phyloP scores from a whole-genome alignment of 2,113 vertebrate species.

The Labeo rohita region DNA sequence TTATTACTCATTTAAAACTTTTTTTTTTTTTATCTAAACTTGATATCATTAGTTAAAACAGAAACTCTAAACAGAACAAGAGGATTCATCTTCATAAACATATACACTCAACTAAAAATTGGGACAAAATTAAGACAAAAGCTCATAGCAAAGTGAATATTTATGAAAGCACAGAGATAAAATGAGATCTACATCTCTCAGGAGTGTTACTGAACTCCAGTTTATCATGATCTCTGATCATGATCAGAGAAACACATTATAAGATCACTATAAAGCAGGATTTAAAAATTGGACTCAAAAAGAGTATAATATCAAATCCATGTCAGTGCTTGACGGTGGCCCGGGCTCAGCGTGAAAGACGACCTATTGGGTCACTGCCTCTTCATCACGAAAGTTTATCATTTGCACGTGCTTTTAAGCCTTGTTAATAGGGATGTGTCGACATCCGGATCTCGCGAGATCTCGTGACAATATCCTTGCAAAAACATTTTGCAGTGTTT shows the following conservation, averaged over 20 bases:
- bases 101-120: not conserved
- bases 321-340: no score
- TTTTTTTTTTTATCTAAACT: not conserved
- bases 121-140: not conserved
- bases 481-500: no score
- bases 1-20: no score
- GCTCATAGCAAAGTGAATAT: not conserved
- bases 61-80: not conserved
- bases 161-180: not conserved
- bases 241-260: not conserved
- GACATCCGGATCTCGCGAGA: no score
- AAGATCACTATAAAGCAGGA: not conserved
- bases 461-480: no score
- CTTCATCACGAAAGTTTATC: no score
- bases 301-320: not conserved
- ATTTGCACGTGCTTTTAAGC: no score
- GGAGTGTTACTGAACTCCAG: not conserved
- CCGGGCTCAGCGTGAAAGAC: no score
- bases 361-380: no score
- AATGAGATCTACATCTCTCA: not conserved
- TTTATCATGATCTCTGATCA: not conserved
- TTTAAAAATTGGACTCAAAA: not conserved
- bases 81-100: not conserved
- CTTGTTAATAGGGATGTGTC: no score
- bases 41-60: not conserved